These are phyloP conservation scores for Pristionchus arcanus DNA, from an alignment of 2,888 invertebrate species.

Conservation along the genomic window DNA sequence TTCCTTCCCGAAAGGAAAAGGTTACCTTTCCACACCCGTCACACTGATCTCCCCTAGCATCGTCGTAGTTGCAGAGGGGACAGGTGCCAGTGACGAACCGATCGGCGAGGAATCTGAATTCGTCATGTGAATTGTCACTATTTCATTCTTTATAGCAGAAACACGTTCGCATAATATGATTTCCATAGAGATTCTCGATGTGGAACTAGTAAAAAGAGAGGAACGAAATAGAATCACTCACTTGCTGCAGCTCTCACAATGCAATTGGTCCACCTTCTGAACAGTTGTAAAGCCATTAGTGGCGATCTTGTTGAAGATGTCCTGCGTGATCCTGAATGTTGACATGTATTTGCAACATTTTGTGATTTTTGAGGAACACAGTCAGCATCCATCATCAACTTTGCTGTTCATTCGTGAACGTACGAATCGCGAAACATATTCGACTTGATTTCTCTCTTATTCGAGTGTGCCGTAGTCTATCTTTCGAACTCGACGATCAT, in stretches of 20 bases:
- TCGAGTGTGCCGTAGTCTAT: no score
- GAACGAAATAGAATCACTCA: conserved; percentile 70
- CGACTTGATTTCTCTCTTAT: no score
- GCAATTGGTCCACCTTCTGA: conserved; percentile 92
- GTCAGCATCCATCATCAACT: no score
- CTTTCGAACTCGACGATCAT: no score
- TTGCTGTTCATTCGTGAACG: no score
- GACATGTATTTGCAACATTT: neutral
- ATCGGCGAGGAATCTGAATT: conserved; percentile 82
- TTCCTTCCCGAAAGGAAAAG: no score
- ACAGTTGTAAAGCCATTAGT: conserved; percentile 89
- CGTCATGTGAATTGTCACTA: neutral
- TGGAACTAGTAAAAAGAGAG: no score
- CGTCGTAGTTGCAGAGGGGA: conserved; percentile 91
- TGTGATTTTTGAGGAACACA: no score
- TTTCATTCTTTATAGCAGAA: no score
- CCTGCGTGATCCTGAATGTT: conserved; percentile 89
- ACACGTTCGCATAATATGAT: no score
- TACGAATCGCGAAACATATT: neutral
- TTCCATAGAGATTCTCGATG: no score
- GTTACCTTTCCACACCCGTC: conserved; percentile 94
- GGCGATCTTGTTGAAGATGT: conserved; percentile 89
- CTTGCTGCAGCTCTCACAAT: conserved; percentile 91
- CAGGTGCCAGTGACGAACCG: conserved; percentile 97
- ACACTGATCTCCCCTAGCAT: conserved; percentile 98